Conservation (phyloP, 1,140 invertebrate species). For the Aphaenogaster ashmeadi region DNA sequence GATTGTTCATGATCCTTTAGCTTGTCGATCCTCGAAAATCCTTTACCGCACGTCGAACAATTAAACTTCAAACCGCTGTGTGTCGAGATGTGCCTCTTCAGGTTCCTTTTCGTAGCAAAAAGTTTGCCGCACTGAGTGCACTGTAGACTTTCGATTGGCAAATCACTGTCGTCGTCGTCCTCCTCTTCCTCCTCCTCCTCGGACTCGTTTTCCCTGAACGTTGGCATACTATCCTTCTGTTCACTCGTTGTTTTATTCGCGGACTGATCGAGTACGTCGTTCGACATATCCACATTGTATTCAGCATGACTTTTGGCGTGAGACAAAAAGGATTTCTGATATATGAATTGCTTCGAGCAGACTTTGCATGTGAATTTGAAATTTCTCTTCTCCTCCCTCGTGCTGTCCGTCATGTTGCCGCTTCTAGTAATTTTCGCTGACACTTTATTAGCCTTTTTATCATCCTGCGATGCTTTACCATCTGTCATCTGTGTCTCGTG, state of each 20-base stretch:
- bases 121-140: conserved; percentile 83
- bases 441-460: conserved; percentile 52
- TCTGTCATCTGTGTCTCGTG: conserved; percentile 63
- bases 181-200: conserved; percentile 73
- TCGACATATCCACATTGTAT: conserved; percentile 69
- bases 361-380: conserved; percentile 80
- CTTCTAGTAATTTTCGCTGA: conserved; percentile 35
- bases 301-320: conserved; percentile 81
- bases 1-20: conserved; percentile 83
- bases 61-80: conserved; percentile 82
- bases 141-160: conserved; percentile 77
- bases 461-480: conserved; percentile 61
- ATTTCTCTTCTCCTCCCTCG: conserved; percentile 72
- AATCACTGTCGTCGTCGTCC: conserved; percentile 73
- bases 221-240: conserved; percentile 29
- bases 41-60: conserved; percentile 81
- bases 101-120: conserved; percentile 82
- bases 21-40: conserved; percentile 83
- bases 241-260: conserved; percentile 19
- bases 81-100: conserved; percentile 82
- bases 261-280: conserved; percentile 33
- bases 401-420: conserved; percentile 23
- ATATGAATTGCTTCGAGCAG: conserved; percentile 82
- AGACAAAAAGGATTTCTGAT: conserved; percentile 80
- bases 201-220: conserved; percentile 59